Evolutionary conservation across 2,888 invertebrate species (phyloP), one percentile per base, ranked within the genome.

Genomic region (Zeuzera pyrina): DNA sequence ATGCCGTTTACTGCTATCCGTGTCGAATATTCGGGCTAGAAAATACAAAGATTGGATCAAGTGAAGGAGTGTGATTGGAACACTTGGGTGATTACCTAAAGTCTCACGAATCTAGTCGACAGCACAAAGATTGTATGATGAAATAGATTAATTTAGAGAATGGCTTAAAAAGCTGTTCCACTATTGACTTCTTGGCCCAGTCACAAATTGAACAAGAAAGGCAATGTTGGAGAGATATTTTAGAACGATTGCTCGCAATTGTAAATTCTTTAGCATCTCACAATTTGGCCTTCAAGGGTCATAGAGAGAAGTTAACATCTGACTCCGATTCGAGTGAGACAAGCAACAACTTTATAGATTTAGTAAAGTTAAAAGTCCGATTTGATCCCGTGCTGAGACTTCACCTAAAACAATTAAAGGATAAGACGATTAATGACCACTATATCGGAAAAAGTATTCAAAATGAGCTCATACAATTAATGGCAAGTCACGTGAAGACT

Each of bases 221-320:
- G 34, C 29, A 33, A 33, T 15, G 27, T 33, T 33, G 33, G 23
- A 28, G 27, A 10, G 19, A 33, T 24, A 19, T 33, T 28, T 35
- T 35, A 22, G 32, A 32, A 31, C 15, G 34, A 27, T 14, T 35
- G 15, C 15, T 34, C 27, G 32, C 29, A 15, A 35, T 33, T 28
- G 26, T 34, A 32, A 34, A 34, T 34, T 38, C 26, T 30, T 38
- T 38, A 30, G 38, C 38, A 24, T 38, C 34, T 31, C 34, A 38
- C 31, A 38, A 38, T 32, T 30, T 38, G 16, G 34, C 37, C 24
- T 34, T 38, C 14, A 29, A 30, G 30, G 35, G 34, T 35, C 32
- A 32, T 22, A 33, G 24, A 35, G 31, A 28, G 24, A 33, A 30
- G 33, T 21, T 27, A 26, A 30, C 33, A 15, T 31, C 29, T 31